A percentile compares a stretch with the other conserved stretches of the same genome.
These are phyloP conservation scores for Loxodonta africana DNA, from an alignment of 2,113 vertebrate genomes.

Conservation along the genomic window DNA sequence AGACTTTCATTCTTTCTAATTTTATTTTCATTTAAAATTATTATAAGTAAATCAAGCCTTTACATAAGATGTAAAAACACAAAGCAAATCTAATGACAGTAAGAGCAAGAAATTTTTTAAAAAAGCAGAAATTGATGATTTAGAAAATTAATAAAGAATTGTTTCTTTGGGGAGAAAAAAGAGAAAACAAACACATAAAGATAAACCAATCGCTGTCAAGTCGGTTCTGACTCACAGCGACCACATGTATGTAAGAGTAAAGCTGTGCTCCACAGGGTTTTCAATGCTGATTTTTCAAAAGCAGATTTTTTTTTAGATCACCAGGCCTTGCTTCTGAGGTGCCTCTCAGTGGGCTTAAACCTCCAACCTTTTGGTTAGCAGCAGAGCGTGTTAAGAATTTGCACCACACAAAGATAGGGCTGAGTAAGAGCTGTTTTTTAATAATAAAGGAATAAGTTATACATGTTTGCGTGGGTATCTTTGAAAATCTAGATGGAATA, in stretches of 20 bases:
- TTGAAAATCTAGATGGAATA: neutral
- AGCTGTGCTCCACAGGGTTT: neutral
- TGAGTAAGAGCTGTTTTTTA: neutral
- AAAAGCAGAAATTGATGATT: neutral
- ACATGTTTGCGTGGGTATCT: neutral
- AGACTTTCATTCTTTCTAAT: neutral
- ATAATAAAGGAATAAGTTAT: neutral
- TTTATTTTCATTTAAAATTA: conserved; percentile 34
- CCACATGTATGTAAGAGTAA: neutral
- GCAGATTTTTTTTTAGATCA: no score
- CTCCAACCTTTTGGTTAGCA: neutral
- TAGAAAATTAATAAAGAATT: neutral
- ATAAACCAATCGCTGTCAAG: neutral
- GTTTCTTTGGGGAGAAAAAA: neutral
- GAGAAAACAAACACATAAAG: neutral
- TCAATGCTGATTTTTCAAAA: neutral
- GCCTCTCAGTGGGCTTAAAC: neutral
- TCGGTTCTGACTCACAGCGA: neutral
- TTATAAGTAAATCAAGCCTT: neutral
- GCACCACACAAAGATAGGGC: neutral
- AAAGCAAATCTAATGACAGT: neutral
- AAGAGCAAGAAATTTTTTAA: neutral
- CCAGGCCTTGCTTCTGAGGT: neutral
- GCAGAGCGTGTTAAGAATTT: neutral
- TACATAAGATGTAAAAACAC: neutral